Base-by-base conservation (phyloP, 2,888 invertebrate species). In the Drosophila meridiana region DNA sequence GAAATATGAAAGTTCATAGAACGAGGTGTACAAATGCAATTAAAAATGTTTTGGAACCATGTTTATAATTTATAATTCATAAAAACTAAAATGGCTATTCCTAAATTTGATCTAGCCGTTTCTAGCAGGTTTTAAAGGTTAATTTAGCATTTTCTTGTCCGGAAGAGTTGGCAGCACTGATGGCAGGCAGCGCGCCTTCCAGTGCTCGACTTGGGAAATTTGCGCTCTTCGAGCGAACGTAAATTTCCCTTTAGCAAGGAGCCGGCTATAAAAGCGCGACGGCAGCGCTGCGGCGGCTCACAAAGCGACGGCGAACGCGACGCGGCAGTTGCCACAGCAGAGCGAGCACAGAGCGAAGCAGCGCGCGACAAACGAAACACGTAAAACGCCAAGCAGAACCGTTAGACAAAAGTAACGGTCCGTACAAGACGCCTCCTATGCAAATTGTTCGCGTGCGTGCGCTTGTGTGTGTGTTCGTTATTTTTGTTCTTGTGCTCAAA, bases 261-360 rank as follows among this genome's bases (percentile, higher is more conserved):
- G 45, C 52, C 38, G 42, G 56, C 78, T 85, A 85, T 83, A 85
- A 82, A 83, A 85, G 80, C 73, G 47, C 48, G 67, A 13, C 8
- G 60, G 9, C 43, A 58, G 52, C 71, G 63, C 58, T 13, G 69
- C 77, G 63, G 40, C 57, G 63, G 26, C 60, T 58, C 77, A 77
- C 59, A 57, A 69, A 65, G 78, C 78, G 82, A 82, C 82, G 78
- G 80, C 67, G 58, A 68, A 71, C 69, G 71, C 67, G 66, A 64
- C 82, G 83, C 60, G 74, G 40, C 80, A 74, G 68, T 47, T 68
- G 63, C 48, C 63, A 47, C 4, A 48, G 14, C 47, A 47, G 7
- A 32, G 14, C n/a, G 14, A 40, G 28, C 40, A 30, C 50, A 13
- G 34, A 43, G 30, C 6, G 42, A 34, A 28, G 53, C 48, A 34